phyloP scores from a whole-genome alignment of 2,888 invertebrate genomes.

The Drosophila subquinaria region DNA sequence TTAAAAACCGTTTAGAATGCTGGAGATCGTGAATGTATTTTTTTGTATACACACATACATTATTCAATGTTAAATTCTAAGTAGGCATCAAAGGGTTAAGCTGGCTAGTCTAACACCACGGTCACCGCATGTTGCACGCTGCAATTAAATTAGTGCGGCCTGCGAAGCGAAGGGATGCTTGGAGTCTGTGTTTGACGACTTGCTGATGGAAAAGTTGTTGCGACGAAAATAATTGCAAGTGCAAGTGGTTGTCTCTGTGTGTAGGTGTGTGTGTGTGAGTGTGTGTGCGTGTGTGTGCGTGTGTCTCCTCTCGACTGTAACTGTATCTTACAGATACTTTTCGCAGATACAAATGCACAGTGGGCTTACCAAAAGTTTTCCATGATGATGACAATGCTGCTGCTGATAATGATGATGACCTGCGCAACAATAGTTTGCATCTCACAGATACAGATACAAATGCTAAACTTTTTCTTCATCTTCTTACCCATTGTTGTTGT shows the following conservation, averaged over 20 bases:
- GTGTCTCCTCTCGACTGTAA: slow-evolving; percentile 8
- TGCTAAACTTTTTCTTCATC: slow-evolving; percentile 36
- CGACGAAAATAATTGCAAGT: slow-evolving; percentile 60
- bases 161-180: slow-evolving; percentile 39
- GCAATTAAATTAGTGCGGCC: slow-evolving; percentile 71
- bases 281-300: neutral
- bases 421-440: slow-evolving; percentile 78
- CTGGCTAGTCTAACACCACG: slow-evolving; percentile 4
- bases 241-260: slow-evolving; percentile 30
- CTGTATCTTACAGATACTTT: slow-evolving; percentile 51
- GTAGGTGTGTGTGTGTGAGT: neutral
- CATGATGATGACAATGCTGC: slow-evolving; percentile 30
- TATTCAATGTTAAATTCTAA: neutral
- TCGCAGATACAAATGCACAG: slow-evolving; percentile 35
- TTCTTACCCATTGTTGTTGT: neutral
- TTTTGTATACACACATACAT: neutral
- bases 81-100: slow-evolving; percentile 4
- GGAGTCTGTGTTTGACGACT: slow-evolving; percentile 67
- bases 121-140: slow-evolving; percentile 65
- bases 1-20: neutral
- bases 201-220: slow-evolving; percentile 77
- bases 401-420: slow-evolving; percentile 63
- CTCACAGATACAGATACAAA: slow-evolving; percentile 64
- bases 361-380: slow-evolving; percentile 57
- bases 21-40: neutral